phyloP scores from a whole-genome alignment of 2,113 vertebrate genomes.

The Cariama cristata region DNA sequence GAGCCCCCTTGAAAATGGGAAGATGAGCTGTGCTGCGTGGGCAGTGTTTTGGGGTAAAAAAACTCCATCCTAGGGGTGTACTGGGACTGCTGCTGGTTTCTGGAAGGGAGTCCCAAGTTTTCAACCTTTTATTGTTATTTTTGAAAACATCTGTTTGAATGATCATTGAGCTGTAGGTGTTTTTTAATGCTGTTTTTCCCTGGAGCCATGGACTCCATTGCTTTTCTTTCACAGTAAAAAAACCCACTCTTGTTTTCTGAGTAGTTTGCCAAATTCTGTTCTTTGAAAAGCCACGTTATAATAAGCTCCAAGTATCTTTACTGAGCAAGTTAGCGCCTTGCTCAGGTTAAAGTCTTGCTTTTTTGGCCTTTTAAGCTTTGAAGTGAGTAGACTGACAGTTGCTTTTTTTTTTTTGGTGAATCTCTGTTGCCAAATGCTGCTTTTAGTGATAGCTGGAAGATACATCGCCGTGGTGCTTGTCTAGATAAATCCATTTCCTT shows the following conservation, averaged over 20 bases:
- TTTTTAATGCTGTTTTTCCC: background rate
- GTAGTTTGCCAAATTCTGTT: background rate
- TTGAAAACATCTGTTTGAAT: background rate
- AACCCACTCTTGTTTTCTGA: background rate
- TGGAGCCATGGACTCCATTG: background rate
- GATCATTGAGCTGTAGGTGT: background rate
- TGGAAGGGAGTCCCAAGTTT: background rate
- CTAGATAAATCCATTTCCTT: background rate
- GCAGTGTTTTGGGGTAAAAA: fast-evolving
- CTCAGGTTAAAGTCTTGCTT: background rate
- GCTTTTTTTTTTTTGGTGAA: background rate
- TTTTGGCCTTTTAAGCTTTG: background rate
- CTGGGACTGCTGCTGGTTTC: background rate
- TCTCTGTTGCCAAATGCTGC: background rate
- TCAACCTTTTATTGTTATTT: background rate
- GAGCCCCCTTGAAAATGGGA: background rate
- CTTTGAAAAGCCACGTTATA: background rate
- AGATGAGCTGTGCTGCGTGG: background rate
- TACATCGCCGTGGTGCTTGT: fast-evolving
- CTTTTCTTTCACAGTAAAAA: background rate
- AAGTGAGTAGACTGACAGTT: background rate
- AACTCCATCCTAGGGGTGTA: fast-evolving
- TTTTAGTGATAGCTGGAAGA: background rate
- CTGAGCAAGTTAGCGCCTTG: background rate
- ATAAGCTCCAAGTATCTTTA: background rate